phyloP scores from a whole-genome alignment of 2,888 invertebrate species.

The Scaptomyza caliginosa region DNA sequence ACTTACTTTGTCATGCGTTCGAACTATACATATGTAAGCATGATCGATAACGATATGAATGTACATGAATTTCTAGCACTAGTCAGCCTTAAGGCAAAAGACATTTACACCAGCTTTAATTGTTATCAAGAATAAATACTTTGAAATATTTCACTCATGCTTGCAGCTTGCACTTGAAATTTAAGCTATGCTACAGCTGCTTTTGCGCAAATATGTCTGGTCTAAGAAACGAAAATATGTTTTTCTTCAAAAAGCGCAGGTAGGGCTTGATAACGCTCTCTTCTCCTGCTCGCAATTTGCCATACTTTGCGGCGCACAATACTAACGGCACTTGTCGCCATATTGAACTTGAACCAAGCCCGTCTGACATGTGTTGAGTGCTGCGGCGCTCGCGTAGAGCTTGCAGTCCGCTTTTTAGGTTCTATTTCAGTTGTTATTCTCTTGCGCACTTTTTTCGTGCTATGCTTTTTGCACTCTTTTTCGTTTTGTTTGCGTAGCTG shows the following conservation, averaged over 20 bases:
- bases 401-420: slow-evolving; percentile 15
- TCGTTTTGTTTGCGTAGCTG: slow-evolving; percentile 44
- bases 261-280: background rate
- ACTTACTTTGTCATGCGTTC: background rate
- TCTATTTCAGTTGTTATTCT: slow-evolving; percentile 32
- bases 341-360: slow-evolving; percentile 65
- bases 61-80: background rate
- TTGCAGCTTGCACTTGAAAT: no score
- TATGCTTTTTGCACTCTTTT: slow-evolving; percentile 20
- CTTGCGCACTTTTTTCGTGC: slow-evolving; percentile 33
- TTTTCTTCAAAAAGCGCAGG: background rate
- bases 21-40: background rate
- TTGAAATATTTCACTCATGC: no score
- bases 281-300: slow-evolving; percentile 34
- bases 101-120: no score
- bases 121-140: no score
- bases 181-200: background rate
- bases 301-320: slow-evolving; percentile 23
- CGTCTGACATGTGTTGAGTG: slow-evolving; percentile 60
- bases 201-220: no score
- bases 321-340: slow-evolving; percentile 52
- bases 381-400: slow-evolving; percentile 5
- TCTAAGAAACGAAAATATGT: no score
- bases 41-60: slow-evolving; percentile 2
- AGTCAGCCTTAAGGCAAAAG: no score